Base-by-base conservation (phyloP, 2,888 invertebrate species). In the Balanococcus diminutus region DNA sequence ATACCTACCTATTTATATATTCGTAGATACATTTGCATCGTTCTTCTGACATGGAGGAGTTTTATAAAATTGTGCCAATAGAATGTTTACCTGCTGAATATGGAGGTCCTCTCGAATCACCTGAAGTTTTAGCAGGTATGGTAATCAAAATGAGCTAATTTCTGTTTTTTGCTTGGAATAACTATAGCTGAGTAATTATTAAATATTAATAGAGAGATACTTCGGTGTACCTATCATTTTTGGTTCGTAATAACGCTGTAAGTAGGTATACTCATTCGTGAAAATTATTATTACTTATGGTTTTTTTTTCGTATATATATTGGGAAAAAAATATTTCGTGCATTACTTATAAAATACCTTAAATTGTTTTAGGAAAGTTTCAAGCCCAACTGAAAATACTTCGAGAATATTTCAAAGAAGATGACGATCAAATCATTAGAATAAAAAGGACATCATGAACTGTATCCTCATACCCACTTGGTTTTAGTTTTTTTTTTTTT, bases 1-100 rank as follows among this genome's bases (percentile, higher is more conserved):
- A 42, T 32, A 16, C 19, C 3, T 25, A 36, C 22, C 1, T 51
- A 42, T 46, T 9, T 51, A 1, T 32, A 61, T 67, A 25, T 86
- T 56, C 42, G 11, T 91, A 92, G 88, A 88, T 87, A 84, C 88
- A 61, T 87, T 89, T 81, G 86, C 88, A 87, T 46, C 84, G 51
- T 88, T 88, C 87, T 61, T 88, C 75, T 79, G 88, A 86, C 87
- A 88, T 81, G 83, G 87, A 87, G 14, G 88, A 88, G 39, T 87
- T 89, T 2, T 90, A 90, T 2, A 90, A 90, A 9, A 89, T 88
- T 25, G 87, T 91, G 5, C 90, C 91, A 0, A 36, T 88, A 51
- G 90, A 91, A 85, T 88, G 91, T 11, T 87, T 91, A 56, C 91
- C 91, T 0, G 90, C 91, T 89, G 93, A 94, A 88, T 93, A 93